A percentile compares a stretch with the other conserved stretches of the same genome.
Evolutionary conservation across 1,140 invertebrate genomes (phyloP).

Genomic region (Ephestia elutella): DNA sequence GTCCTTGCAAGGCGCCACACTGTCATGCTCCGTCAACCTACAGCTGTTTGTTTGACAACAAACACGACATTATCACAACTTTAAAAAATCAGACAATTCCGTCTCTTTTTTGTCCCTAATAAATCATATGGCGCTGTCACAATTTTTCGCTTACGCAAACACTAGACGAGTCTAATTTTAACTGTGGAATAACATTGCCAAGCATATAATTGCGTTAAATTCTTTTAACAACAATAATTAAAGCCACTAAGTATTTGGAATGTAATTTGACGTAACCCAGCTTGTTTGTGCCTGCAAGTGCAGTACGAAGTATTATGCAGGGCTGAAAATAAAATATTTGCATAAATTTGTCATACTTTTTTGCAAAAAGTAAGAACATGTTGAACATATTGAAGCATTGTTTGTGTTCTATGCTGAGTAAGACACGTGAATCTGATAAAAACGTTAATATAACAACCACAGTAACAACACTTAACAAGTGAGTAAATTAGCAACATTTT

Average conservation of each 20-base stretch:
- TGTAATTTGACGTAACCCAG: background rate
- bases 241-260: background rate
- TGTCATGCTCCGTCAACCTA: conserved; percentile 34
- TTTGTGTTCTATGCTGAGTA: background rate
- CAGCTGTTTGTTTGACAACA: conserved; percentile 49
- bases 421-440: background rate
- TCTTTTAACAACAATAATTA: background rate
- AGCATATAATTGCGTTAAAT: background rate
- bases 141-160: background rate
- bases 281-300: background rate
- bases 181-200: background rate
- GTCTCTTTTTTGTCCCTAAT: background rate
- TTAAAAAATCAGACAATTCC: background rate
- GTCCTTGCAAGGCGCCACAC: conserved; percentile 38
- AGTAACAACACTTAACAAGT: background rate
- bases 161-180: background rate
- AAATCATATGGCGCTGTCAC: background rate
- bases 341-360: too few species aligned
- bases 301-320: too few species aligned
- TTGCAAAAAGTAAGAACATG: too few species aligned
- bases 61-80: conserved; percentile 17
- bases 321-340: too few species aligned
- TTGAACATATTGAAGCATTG: background rate
- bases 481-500: background rate
- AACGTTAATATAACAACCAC: too few species aligned